Evolutionary conservation across 1,140 invertebrate genomes (phyloP).

Genomic region (Microplitis demolitor): DNA sequence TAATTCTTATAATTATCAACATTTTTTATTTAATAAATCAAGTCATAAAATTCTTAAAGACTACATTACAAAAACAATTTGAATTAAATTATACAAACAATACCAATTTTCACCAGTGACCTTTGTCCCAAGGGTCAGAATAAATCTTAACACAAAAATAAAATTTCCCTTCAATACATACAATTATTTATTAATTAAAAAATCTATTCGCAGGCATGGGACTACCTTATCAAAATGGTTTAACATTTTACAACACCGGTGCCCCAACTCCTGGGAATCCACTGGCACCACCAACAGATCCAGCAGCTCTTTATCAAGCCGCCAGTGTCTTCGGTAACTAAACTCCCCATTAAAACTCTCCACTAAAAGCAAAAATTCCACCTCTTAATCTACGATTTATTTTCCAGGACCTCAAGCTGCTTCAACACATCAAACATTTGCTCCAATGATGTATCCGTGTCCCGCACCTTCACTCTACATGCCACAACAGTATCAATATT

Average conservation of each 20-base stretch:
- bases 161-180: background rate
- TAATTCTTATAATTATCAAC: too few species aligned
- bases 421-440: slow-evolving; percentile 54
- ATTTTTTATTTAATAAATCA: too few species aligned
- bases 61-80: too few species aligned
- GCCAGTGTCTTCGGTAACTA: slow-evolving; percentile 57
- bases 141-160: background rate
- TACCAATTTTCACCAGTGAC: too few species aligned
- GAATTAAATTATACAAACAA: too few species aligned
- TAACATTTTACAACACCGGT: slow-evolving; percentile 64
- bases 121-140: too few species aligned
- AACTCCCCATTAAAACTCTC: background rate
- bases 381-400: slow-evolving; percentile 3
- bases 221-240: slow-evolving; percentile 65
- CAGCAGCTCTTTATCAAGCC: slow-evolving; percentile 56
- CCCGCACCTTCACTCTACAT: slow-evolving; percentile 58
- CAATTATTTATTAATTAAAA: background rate
- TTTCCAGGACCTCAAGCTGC: slow-evolving; percentile 53
- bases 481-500: slow-evolving; percentile 59
- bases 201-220: slow-evolving; percentile 49
- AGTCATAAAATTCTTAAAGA: too few species aligned
- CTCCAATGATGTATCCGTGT: slow-evolving; percentile 58
- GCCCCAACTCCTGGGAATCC: slow-evolving; percentile 52
- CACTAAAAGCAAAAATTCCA: background rate
- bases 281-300: slow-evolving; percentile 54